These are phyloP conservation scores for Paragorgia papillata DNA, from an alignment of 92 coral and sea anemone species.

Conservation along the genomic window DNA sequence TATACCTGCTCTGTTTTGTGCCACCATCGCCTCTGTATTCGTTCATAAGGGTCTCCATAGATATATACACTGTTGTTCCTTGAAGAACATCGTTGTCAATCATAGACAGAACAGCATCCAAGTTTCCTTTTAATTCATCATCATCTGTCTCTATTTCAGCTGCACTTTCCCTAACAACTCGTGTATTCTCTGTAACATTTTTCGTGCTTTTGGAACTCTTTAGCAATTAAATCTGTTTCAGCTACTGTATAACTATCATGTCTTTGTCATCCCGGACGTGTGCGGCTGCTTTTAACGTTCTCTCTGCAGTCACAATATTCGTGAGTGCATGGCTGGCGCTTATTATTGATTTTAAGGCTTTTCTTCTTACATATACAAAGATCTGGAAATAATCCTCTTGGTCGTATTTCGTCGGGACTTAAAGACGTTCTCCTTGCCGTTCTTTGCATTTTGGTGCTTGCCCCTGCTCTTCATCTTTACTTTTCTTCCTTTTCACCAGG, in stretches of 20 bases:
- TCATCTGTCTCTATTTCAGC: background rate
- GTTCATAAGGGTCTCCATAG: constrained; percentile 8
- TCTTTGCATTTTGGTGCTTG: background rate
- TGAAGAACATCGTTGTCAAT: background rate
- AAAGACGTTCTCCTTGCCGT: background rate
- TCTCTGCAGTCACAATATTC: constrained; percentile 23
- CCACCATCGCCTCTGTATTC: constrained; percentile 1
- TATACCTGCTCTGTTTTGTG: constrained; percentile 13
- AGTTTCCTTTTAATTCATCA: constrained; percentile 1
- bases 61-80: too few relatives aligned
- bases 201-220: constrained; percentile 33
- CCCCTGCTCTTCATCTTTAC: background rate
- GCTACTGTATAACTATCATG: background rate
- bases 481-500: constrained; percentile 8
- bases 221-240: constrained; percentile 28
- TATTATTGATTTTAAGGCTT: background rate
- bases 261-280: background rate
- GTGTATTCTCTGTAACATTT: constrained; percentile 20
- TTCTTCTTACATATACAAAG: constrained; percentile 15
- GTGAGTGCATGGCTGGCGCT: constrained; percentile 20
- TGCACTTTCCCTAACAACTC: background rate
- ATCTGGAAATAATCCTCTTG: constrained; percentile 21
- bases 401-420: background rate
- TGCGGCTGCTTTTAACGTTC: constrained; percentile 20
- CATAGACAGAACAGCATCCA: background rate